Percentiles rank a stretch among this genome's conserved stretches.
phyloP scores from a whole-genome alignment of 2,113 vertebrate species.

The Elaphurus davidianus region DNA sequence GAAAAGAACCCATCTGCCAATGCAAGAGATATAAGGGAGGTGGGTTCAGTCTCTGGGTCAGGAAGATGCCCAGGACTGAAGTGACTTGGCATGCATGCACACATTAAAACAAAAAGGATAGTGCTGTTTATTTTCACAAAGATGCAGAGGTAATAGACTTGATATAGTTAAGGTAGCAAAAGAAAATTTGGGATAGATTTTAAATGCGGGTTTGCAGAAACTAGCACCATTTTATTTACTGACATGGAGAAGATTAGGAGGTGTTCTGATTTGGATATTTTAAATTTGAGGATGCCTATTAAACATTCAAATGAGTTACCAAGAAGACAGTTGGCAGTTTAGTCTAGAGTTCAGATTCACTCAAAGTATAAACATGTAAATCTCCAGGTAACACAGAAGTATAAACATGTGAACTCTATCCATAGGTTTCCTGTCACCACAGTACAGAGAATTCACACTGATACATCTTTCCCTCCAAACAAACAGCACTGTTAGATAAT shows the following conservation, averaged over 20 bases:
- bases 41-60: neutral
- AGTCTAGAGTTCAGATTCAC: neutral
- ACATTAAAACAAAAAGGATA: neutral
- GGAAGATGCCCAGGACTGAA: neutral
- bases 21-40: neutral
- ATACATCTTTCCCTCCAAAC: neutral
- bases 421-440: neutral
- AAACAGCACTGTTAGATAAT: neutral
- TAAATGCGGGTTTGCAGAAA: neutral
- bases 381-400: neutral
- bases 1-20: neutral
- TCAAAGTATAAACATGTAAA: neutral
- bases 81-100: neutral
- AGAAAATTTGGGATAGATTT: neutral
- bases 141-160: neutral
- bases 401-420: slow-evolving; percentile 40
- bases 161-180: neutral
- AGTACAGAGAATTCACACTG: neutral
- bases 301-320: neutral
- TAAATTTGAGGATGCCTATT: neutral
- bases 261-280: neutral
- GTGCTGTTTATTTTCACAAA: neutral
- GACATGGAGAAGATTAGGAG: neutral
- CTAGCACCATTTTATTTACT: neutral
- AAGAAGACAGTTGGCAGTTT: neutral